Evolutionary conservation across 1,140 invertebrate species (phyloP).

Genomic region (Drosophila malerkotliana): DNA sequence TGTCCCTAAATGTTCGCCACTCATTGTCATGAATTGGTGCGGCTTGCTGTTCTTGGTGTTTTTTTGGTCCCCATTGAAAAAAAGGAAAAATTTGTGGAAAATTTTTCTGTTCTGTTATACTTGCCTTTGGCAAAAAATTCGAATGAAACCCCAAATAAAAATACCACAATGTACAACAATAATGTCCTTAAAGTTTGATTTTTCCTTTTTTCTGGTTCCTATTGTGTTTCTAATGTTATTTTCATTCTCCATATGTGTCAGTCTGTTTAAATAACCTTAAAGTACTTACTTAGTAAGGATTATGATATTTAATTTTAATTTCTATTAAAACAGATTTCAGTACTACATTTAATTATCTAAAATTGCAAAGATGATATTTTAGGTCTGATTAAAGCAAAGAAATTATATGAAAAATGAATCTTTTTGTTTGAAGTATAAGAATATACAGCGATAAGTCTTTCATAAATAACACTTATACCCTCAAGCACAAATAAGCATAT

Average conservation of each 20-base stretch:
- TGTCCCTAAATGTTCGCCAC: conserved; percentile 6
- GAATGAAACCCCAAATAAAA: conserved; percentile 7
- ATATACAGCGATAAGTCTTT: too few species aligned
- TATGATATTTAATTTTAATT: too few species aligned
- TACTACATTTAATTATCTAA: too few species aligned
- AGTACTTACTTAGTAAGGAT: too few species aligned
- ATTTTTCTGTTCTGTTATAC: conserved; percentile 41
- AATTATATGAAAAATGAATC: too few species aligned
- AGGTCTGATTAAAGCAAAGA: too few species aligned
- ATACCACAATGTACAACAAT: neutral
- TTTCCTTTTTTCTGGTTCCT: neutral
- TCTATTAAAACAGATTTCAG: too few species aligned
- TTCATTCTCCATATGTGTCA: conserved; percentile 24
- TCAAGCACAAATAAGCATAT: neutral
- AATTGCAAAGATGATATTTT: too few species aligned
- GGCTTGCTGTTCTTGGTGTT: conserved; percentile 23
- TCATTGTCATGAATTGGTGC: conserved; percentile 24
- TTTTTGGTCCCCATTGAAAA: conserved; percentile 19
- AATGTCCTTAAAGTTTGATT: conserved; percentile 44
- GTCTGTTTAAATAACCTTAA: neutral
- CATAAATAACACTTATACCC: too few species aligned
- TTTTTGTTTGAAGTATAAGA: too few species aligned
- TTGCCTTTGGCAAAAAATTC: conserved; percentile 53
- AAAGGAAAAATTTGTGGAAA: conserved; percentile 9
- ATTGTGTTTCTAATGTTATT: conserved; percentile 27